phyloP scores from a whole-genome alignment of 2,888 invertebrate species.

The Trichopria drosophilae region DNA sequence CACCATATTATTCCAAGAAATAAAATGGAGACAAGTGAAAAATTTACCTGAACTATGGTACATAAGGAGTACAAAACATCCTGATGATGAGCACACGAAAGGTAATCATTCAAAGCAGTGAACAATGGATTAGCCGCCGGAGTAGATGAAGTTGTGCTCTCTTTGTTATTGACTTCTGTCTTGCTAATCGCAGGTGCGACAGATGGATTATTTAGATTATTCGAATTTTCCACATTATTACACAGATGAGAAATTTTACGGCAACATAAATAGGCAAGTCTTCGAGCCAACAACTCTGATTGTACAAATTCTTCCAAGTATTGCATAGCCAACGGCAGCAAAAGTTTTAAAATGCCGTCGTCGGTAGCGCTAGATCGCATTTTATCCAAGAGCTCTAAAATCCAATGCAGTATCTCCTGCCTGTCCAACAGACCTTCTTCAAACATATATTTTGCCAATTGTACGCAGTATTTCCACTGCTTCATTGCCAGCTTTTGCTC shows the following conservation, averaged over 20 bases:
- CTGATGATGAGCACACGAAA: conserved; percentile 86
- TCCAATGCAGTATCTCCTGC: conserved; percentile 83
- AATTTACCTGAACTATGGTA: conserved; percentile 77
- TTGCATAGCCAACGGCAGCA: conserved; percentile 81
- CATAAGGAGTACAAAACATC: conserved; percentile 81
- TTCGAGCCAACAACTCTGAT: conserved; percentile 85
- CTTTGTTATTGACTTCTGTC: conserved; percentile 56
- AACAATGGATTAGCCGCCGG: conserved; percentile 66
- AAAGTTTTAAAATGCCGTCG: conserved; percentile 82
- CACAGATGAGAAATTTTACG: conserved; percentile 83
- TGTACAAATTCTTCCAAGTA: conserved; percentile 91
- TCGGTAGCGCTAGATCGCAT: conserved; percentile 74
- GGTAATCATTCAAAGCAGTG: conserved; percentile 77
- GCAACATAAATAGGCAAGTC: conserved; percentile 82
- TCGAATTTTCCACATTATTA: conserved; percentile 59
- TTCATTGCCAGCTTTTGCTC: conserved; percentile 80
- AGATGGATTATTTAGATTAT: conserved; percentile 52
- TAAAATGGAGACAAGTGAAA: too few species aligned
- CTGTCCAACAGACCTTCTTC: conserved; percentile 88
- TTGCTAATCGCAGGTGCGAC: conserved; percentile 35
- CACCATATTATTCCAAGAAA: too few species aligned
- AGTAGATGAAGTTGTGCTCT: too few species aligned
- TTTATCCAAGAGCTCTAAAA: conserved; percentile 87
- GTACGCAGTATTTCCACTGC: conserved; percentile 90
- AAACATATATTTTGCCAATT: conserved; percentile 86